Percentiles rank a stretch among this genome's conserved stretches.
Evolutionary conservation across 2,888 invertebrate species (phyloP).

Genomic region (Heliconius erato): DNA sequence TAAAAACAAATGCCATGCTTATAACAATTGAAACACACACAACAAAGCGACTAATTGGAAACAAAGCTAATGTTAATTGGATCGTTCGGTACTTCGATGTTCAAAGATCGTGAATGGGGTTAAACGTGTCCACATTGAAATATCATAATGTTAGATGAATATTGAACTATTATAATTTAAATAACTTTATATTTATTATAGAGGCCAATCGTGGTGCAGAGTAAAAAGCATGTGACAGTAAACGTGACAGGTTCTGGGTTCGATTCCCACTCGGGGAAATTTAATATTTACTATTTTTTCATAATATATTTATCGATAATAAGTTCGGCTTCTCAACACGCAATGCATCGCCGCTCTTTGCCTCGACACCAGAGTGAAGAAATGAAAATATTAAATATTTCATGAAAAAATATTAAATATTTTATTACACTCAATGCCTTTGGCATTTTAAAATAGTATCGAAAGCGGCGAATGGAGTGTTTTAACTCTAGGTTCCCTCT

Average conservation of each 20-base stretch:
- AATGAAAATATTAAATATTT: no score
- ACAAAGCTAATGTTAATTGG: constrained; percentile 34
- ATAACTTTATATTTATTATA: not conserved
- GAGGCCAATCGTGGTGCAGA: not conserved
- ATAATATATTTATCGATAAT: no score
- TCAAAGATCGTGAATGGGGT: constrained; percentile 18
- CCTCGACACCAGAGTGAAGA: no score
- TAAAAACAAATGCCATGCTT: not conserved
- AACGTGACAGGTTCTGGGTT: no score
- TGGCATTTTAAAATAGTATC: no score
- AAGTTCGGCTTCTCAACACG: no score
- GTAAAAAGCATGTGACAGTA: no score
- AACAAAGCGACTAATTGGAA: constrained; percentile 41
- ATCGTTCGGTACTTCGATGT: constrained; percentile 17
- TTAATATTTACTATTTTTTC: not conserved
- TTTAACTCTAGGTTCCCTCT: not conserved
- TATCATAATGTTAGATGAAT: constrained; percentile 28
- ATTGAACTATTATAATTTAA: not conserved
- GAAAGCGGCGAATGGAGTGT: no score
- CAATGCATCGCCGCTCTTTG: no score
- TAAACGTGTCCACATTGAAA: constrained; percentile 23
- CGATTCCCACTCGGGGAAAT: not conserved
- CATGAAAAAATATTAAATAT: no score
- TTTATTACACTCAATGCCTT: no score
- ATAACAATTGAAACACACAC: constrained; percentile 38